Percentiles rank a stretch among this genome's conserved stretches.
phyloP scores from a whole-genome alignment of 2,113 vertebrate genomes.

The Myanophis thanlyinensis region DNA sequence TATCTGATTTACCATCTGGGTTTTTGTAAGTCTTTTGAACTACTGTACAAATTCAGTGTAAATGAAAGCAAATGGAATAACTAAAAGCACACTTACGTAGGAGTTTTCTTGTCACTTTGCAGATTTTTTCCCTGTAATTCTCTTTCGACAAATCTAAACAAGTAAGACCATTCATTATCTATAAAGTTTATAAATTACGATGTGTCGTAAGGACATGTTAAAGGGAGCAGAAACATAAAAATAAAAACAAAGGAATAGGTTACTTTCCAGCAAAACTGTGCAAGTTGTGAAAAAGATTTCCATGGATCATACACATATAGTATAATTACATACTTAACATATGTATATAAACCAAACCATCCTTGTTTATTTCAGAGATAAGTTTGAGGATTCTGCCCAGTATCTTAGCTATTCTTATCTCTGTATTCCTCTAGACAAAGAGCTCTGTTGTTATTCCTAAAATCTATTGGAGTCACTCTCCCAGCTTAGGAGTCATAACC shows the following conservation, averaged over 20 bases:
- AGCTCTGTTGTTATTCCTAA: no score
- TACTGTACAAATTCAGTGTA: neutral
- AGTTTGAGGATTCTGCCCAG: neutral
- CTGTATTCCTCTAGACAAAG: neutral
- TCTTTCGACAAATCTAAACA: slow-evolving; percentile 82
- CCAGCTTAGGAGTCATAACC: no score
- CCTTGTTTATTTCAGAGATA: neutral
- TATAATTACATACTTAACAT: neutral
- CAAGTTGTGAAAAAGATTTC: neutral
- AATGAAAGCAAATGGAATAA: neutral
- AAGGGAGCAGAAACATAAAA: neutral
- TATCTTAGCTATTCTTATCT: neutral
- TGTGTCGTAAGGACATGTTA: neutral
- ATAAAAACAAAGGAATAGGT: neutral
- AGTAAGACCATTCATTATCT: neutral
- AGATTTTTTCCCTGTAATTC: slow-evolving; percentile 89
- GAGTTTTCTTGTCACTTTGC: slow-evolving; percentile 84
- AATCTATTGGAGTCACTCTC: no score
- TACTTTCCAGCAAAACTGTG: neutral
- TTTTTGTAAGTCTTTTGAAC: neutral
- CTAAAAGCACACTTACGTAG: slow-evolving; percentile 81
- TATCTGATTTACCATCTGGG: neutral
- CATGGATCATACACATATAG: neutral
- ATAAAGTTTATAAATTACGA: neutral
- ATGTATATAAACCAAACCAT: neutral